Percentiles rank a stretch among this genome's conserved stretches.
Evolutionary conservation across 2,797 vertebrate genomes (phyloP).

Genomic region (Spondyliosoma cantharus): DNA sequence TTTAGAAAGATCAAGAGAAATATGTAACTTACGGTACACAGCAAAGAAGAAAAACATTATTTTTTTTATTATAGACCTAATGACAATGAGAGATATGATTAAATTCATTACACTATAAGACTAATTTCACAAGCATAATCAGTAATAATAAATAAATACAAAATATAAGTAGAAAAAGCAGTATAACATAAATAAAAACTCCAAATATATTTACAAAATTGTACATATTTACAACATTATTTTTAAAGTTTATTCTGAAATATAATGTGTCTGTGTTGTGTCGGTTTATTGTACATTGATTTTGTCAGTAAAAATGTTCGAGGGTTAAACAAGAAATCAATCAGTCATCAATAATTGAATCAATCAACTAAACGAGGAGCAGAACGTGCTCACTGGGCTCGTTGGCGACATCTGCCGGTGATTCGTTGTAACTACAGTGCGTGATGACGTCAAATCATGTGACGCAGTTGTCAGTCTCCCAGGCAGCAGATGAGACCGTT

Average conservation of each 20-base stretch:
- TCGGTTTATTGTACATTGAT: too few species aligned
- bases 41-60: neutral
- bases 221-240: too few species aligned
- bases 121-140: neutral
- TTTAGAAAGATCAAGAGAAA: neutral
- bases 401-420: slow-evolving; percentile 51
- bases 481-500: slow-evolving; percentile 70
- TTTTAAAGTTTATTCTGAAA: too few species aligned
- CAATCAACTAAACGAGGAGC: neutral
- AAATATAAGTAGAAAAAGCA: too few species aligned
- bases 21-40: neutral
- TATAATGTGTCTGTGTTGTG: too few species aligned
- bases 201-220: neutral
- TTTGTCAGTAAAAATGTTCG: neutral
- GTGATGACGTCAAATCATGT: slow-evolving; percentile 70
- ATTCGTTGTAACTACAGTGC: neutral
- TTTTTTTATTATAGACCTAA: neutral
- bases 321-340: too few species aligned
- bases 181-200: too few species aligned
- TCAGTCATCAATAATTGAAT: neutral
- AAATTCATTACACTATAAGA: neutral
- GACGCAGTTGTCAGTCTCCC: slow-evolving; percentile 72
- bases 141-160: neutral
- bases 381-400: neutral
- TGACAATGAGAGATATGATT: neutral